A percentile compares a stretch with the other conserved stretches of the same genome.
These are phyloP conservation scores for Myotis brandtii DNA, from an alignment of 2,113 vertebrate species.

Conservation along the genomic window DNA sequence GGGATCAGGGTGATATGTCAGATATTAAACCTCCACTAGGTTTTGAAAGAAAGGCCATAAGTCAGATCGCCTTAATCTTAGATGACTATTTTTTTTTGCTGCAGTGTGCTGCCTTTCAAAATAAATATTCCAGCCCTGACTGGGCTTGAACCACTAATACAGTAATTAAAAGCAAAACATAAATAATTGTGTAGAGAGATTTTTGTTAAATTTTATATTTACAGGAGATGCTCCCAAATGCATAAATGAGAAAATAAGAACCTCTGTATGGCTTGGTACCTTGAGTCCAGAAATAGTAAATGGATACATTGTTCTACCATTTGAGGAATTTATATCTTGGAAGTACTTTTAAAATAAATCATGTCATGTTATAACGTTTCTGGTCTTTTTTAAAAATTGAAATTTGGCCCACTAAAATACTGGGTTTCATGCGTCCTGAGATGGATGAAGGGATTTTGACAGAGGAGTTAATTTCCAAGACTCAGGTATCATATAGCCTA, in stretches of 20 bases:
- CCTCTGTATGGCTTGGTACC: neutral
- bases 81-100: neutral
- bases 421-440: neutral
- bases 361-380: neutral
- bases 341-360: constrained; percentile 34
- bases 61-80: constrained; percentile 9
- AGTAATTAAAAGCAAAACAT: neutral
- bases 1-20: constrained; percentile 33
- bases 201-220: neutral
- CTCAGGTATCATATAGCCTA: neutral
- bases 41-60: neutral
- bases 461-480: neutral
- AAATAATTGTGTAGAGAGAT: neutral
- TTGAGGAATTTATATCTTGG: neutral
- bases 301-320: neutral
- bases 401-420: neutral
- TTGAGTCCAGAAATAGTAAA: neutral
- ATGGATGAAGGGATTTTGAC: neutral
- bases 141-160: neutral
- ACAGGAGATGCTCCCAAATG: neutral
- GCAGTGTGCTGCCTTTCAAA: neutral
- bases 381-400: neutral
- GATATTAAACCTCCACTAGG: constrained; percentile 46
- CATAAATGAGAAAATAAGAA: neutral
- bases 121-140: neutral